phyloP scores from a whole-genome alignment of 2,113 vertebrate genomes.

The Otolemur garnettii region DNA sequence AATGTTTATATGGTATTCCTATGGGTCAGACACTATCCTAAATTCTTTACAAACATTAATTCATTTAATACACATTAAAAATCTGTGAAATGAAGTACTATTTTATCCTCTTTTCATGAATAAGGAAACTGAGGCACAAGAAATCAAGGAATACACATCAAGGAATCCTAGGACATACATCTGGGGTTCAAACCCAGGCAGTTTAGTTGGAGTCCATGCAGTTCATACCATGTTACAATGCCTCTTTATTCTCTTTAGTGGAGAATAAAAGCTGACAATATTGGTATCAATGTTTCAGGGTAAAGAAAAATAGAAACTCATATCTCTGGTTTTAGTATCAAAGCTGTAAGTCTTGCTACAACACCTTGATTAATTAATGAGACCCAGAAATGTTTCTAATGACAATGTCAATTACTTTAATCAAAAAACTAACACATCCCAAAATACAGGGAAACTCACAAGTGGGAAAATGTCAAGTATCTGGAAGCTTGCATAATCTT shows the following conservation, averaged over 20 bases:
- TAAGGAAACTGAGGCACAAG: neutral
- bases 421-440: neutral
- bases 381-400: neutral
- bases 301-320: neutral
- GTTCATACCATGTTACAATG: neutral
- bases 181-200: slow-evolving; percentile 33
- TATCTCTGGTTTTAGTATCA: neutral
- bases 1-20: neutral
- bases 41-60: slow-evolving; percentile 13
- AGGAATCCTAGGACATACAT: neutral
- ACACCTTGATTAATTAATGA: neutral
- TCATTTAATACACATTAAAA: slow-evolving; percentile 41
- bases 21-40: neutral
- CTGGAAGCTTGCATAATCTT: neutral
- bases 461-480: neutral
- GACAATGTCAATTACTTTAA: neutral
- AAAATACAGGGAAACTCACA: slow-evolving; percentile 7
- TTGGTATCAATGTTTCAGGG: neutral
- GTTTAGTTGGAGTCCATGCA: neutral
- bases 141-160: neutral
- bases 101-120: neutral
- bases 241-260: slow-evolving; percentile 23
- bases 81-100: neutral
- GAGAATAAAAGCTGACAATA: neutral
- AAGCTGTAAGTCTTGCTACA: neutral